Percentiles rank a stretch among this genome's conserved stretches.
Conservation (phyloP, 2,797 vertebrate species). For the Botia almorhae region DNA sequence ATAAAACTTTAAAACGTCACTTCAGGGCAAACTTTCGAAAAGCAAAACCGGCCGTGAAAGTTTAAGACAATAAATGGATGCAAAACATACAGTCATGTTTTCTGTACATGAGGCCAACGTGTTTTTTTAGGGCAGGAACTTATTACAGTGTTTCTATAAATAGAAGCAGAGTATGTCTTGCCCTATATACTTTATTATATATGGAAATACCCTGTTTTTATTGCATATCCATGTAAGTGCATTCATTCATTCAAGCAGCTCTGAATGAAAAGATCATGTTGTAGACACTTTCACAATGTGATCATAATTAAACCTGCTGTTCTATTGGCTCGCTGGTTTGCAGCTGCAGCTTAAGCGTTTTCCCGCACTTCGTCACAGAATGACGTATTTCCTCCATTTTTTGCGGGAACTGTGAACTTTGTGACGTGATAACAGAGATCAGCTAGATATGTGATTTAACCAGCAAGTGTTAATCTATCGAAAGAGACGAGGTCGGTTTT, state of each 20-base stretch:
- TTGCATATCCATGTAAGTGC: no score
- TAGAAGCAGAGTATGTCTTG: no score
- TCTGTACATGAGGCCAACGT: no score
- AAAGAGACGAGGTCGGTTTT: not conserved
- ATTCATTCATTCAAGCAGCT: no score
- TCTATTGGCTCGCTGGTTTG: constrained; percentile 7
- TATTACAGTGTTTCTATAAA: not conserved
- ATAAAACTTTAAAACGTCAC: not conserved
- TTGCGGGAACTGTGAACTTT: constrained; percentile 19
- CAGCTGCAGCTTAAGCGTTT: not conserved
- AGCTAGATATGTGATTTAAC: not conserved
- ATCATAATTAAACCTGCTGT: not conserved
- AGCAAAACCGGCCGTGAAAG: not conserved
- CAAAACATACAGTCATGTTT: not conserved
- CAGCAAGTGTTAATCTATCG: not conserved
- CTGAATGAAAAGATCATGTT: no score
- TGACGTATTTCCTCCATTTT: constrained; percentile 64
- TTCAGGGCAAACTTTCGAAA: not conserved
- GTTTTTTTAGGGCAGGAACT: not conserved
- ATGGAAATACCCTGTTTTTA: no score
- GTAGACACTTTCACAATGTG: no score
- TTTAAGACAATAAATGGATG: not conserved
- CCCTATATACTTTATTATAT: no score
- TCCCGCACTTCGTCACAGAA: constrained; percentile 60
- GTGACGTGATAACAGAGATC: not conserved